Base-by-base conservation (phyloP, 1,140 invertebrate species). In the Brachionus plicatilis region DNA sequence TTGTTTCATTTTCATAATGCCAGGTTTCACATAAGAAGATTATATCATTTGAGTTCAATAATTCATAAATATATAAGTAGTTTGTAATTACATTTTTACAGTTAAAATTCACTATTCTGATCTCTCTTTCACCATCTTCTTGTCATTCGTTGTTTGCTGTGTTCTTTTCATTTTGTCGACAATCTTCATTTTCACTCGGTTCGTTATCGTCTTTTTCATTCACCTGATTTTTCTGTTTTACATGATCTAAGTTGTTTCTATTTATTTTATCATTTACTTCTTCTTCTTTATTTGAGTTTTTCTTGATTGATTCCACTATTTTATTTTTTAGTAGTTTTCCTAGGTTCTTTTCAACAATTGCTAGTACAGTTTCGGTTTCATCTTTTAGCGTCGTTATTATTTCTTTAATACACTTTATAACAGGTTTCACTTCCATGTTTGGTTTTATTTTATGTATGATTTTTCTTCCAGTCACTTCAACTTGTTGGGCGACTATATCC, bases 21-120 rank as follows among this genome's bases (percentile, higher is more conserved):
- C 70, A 75, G 47, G 70, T 75, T 14, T 75, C 70, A 47, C 70
- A 75, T 75, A 75, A 75, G 24, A 75, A 75, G 9, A 75, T 37
- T 41, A 72, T 72, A 43, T 72, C 68, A 43, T 72, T 37, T n/a
- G 4, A 7, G 11, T 72, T 41, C 1, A 72, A 4, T 12, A 72
- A 33, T 2, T 43, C 7, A 2, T 43, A 43, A 3, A 72, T n/a
- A 72, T 72, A 72, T 0, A 72, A 5, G 41, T 72, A 72, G 37
- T 72, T 72, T 9, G 33, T 12, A 37, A 41, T 72, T 41, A 72
- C 37, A 43, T 72, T 72, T 72, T 72, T 72, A 72, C 68, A 72
- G 68, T 72, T 72, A 72, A 41, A 72, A 20, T 72, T 72, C 29
- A 29, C 29, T 29, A 68, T 68, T 27, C 29, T 29, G 4, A 9